These are phyloP conservation scores for Nowickia ferox DNA, from an alignment of 2,888 invertebrate species.

Conservation along the genomic window DNA sequence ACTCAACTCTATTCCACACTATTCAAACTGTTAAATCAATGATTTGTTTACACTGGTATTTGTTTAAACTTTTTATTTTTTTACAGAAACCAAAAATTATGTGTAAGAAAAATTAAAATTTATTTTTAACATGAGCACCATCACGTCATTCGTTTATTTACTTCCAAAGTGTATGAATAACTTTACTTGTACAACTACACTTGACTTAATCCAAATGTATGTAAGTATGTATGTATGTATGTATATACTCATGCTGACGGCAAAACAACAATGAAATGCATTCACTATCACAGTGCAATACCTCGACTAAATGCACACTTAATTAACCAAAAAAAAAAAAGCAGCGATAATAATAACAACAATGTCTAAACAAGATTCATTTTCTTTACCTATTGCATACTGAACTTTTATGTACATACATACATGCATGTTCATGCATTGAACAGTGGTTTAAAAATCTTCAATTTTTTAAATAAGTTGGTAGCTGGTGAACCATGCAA, in stretches of 20 bases:
- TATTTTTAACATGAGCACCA: slow-evolving; percentile 37
- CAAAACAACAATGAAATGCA: slow-evolving; percentile 10
- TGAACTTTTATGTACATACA: too few species aligned
- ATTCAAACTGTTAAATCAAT: slow-evolving; percentile 54
- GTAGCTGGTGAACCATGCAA: too few species aligned
- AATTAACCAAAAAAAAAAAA: slow-evolving; percentile 39
- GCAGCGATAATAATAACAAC: background rate
- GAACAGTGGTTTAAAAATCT: too few species aligned
- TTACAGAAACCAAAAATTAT: slow-evolving; percentile 24
- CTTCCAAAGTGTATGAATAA: slow-evolving; percentile 3
- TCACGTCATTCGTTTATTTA: slow-evolving; percentile 54
- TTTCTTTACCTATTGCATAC: too few species aligned
- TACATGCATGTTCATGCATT: too few species aligned
- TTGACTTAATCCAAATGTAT: slow-evolving; percentile 44
- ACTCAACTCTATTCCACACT: slow-evolving; percentile 15
- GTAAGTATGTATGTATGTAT: too few species aligned
- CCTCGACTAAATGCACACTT: slow-evolving; percentile 10
- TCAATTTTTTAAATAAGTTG: too few species aligned
- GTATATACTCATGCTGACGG: too few species aligned
- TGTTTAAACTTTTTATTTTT: background rate
- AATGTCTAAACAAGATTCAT: background rate
- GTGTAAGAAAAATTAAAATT: background rate
- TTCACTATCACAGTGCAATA: background rate
- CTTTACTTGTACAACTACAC: slow-evolving; percentile 24
- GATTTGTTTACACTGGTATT: slow-evolving; percentile 62